Base-by-base conservation (phyloP, 2,888 invertebrate genomes). In the Leptinotarsa peninsularis region DNA sequence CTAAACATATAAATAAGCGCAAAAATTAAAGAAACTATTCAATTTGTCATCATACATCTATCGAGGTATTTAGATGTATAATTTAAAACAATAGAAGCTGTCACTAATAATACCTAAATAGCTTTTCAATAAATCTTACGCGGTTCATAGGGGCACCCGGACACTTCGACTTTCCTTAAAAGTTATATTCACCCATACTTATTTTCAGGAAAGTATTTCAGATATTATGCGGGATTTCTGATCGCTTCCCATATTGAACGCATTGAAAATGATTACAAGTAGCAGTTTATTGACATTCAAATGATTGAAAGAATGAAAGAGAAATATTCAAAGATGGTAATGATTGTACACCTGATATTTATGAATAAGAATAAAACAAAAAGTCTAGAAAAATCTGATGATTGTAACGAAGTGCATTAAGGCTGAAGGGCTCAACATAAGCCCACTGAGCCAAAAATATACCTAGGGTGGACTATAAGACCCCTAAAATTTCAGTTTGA, bases 101-200 rank as follows among this genome's bases (percentile, higher is more conserved):
- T 33, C n/a, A 18, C 63, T 63, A 33, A 63, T 63, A 17, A 33
- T 33, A 43, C 63, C 43, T 63, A n/a, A n/a, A 63, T 33, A 63
- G n/a, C 17, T 17, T 63, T 63, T 43, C 7, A 63, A 63, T 63
- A 63, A 63, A 63, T 63, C 63, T 63, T 63, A 18, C 33, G 33
- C 13, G 17, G n/a, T 27, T 63, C 10, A 63, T 63, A 18, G 33
- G 63, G 63, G 63, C n/a, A 7, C 63, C 63, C 27, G 7, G 63
- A 63, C n/a, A 33, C 4, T n/a, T n/a, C 1, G 33, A 63, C 1
- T 63, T 63, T 63, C 43, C 63, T 33, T 63, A n/a, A 43, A 63
- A 58, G 58, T 58, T 58, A 23, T 43, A 33, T 63, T 63, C 43
- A 63, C 43, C 15, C 17, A n/a, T 63, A 52, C 52, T 17, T n/a